A percentile compares a stretch with the other conserved stretches of the same genome.
Evolutionary conservation across 2,113 vertebrate genomes (phyloP).

Genomic region (Ammodytes marinus): DNA sequence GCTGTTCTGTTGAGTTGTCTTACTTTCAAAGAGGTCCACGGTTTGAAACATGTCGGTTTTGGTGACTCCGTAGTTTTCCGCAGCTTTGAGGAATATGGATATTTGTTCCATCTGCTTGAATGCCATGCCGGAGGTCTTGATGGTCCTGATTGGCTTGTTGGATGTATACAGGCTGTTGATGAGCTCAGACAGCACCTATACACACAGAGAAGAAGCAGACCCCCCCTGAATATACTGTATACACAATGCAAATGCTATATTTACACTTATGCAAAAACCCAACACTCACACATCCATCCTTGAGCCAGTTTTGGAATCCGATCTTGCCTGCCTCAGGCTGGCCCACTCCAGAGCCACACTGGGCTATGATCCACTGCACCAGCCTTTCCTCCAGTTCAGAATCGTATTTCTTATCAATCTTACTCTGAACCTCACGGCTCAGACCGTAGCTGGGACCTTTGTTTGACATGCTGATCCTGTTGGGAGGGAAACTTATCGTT

Average conservation of each 20-base stretch:
- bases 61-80: constrained; percentile 91
- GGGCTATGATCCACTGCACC: constrained; percentile 91
- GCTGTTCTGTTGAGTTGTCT: constrained; percentile 19
- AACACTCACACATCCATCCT: constrained; percentile 93
- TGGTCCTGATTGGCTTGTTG: constrained; percentile 88
- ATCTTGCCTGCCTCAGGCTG: constrained; percentile 87
- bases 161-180: constrained; percentile 91
- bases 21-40: constrained; percentile 95
- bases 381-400: constrained; percentile 93
- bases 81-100: constrained; percentile 92
- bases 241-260: neutral
- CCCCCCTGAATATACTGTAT: neutral
- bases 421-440: constrained; percentile 90
- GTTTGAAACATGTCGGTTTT: constrained; percentile 97
- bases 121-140: constrained; percentile 89
- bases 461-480: constrained; percentile 80
- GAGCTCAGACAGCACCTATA: constrained; percentile 90
- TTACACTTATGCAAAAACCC: neutral
- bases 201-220: constrained; percentile 14
- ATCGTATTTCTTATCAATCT: constrained; percentile 97
- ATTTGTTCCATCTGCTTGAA: constrained; percentile 99
- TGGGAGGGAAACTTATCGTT: constrained; percentile 21
- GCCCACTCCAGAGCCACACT: constrained; percentile 85
- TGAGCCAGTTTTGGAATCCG: constrained; percentile 96
- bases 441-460: constrained; percentile 80